phyloP scores from a whole-genome alignment of 2,888 invertebrate species.

The Callyntrura sp. region DNA sequence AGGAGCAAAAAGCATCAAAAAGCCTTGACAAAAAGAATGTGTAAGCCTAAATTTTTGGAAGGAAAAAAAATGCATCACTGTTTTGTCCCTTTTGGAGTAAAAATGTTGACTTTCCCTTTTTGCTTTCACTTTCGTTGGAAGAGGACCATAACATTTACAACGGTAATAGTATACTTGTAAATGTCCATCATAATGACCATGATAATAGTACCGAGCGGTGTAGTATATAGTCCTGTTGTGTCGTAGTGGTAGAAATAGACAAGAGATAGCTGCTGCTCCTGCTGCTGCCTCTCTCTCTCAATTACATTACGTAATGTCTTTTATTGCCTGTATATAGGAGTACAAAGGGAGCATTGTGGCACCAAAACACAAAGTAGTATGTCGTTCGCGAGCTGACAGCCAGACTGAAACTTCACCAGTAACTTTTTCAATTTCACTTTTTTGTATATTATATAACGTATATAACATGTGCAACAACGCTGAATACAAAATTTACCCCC shows the following conservation, averaged over 20 bases:
- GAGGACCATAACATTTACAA: not conserved
- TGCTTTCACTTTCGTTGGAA: slow-evolving; percentile 30
- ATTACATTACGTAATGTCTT: slow-evolving; percentile 63
- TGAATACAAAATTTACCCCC: slow-evolving; percentile 38
- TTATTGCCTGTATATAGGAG: slow-evolving; percentile 67
- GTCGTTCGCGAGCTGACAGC: slow-evolving; percentile 73
- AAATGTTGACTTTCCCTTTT: slow-evolving; percentile 39
- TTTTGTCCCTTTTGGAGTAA: slow-evolving; percentile 33
- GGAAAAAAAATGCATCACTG: slow-evolving; percentile 13
- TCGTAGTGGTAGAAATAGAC: too few relatives aligned
- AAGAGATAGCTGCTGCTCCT: too few relatives aligned
- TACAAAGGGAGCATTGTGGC: slow-evolving; percentile 61
- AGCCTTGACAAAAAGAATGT: slow-evolving; percentile 42
- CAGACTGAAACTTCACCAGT: slow-evolving; percentile 83
- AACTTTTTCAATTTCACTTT: slow-evolving; percentile 78
- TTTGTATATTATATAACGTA: slow-evolving; percentile 64
- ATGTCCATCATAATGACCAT: not conserved
- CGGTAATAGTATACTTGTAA: too few relatives aligned
- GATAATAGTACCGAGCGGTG: too few relatives aligned
- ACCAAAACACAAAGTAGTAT: slow-evolving; percentile 70
- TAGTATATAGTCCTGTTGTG: too few relatives aligned
- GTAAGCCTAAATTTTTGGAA: too few relatives aligned
- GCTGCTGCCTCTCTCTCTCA: too few relatives aligned
- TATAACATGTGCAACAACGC: slow-evolving; percentile 6
- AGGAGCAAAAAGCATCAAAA: slow-evolving; percentile 36